Base-by-base conservation (phyloP, 2,113 vertebrate genomes). In the Carassius auratus region DNA sequence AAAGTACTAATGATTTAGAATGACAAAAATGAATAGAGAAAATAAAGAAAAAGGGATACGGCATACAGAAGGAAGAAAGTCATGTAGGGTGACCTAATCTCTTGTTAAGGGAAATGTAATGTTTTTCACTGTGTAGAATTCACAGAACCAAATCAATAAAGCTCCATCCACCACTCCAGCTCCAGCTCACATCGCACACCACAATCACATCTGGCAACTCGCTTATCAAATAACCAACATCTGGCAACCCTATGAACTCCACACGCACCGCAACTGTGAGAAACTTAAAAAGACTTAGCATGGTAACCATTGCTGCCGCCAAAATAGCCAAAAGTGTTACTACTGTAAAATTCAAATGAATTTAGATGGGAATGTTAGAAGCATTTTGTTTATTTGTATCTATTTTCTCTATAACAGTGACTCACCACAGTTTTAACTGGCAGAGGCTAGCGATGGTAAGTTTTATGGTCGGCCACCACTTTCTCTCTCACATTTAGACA, bases 231-330 rank as follows among this genome's bases (percentile, higher is more conserved):
- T 36, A 76, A 64, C 23, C 68, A 57, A 84, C 68, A 83, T 52
- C 78, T 77, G 80, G 42, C 73, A 82, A 86, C 87, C 74, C 33
- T 79, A 48, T 19, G 62, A 15, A 48, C 45, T 10, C 45, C 45
- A 48, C 45, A 12, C 45, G 0, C 45, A 50, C n/a, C 71, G 26
- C 38, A 26, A 33, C 38, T 42, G 78, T 21, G 45, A 14, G 19
- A 3, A n/a, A 23, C 71, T 45, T 14, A 1, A 62, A 38, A 61
- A 66, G 10, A 61, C 10, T 15, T 14, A 48, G 8, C 57, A 76
- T 75, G 73, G 71, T 76, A 76, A 62, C 71, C 50, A 12, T 12
- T 19, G 19, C 8, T 15, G 45, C 6, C 17, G 8, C 14, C 75
- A 10, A 77, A 61, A 61, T 7, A n/a, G 21, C 57, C 17, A 9